phyloP scores from a whole-genome alignment of 1,140 invertebrate species.

The Sitobion miscanthi region DNA sequence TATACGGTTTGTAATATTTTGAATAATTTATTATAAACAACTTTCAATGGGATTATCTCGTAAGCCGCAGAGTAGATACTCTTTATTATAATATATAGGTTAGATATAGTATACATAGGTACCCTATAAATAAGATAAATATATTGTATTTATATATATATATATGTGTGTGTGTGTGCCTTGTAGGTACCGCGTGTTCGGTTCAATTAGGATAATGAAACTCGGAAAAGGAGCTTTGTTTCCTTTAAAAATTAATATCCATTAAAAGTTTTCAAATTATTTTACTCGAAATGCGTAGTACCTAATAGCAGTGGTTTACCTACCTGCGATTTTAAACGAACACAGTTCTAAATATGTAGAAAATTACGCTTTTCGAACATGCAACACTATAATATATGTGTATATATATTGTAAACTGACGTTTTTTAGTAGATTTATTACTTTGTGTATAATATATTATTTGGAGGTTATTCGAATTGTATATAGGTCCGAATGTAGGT shows the following conservation, averaged over 20 bases:
- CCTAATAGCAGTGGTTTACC: background rate
- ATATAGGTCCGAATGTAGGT: background rate
- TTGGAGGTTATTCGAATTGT: background rate
- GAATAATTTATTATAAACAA: background rate
- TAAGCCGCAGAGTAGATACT: background rate
- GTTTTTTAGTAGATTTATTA: background rate
- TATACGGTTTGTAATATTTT: background rate
- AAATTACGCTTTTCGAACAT: constrained; percentile 9
- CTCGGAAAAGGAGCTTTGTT: constrained; percentile 9
- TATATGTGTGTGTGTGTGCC: too few relatives aligned
- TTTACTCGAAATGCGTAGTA: background rate
- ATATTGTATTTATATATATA: too few relatives aligned
- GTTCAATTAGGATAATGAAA: constrained; percentile 46
- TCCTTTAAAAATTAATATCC: constrained; percentile 41
- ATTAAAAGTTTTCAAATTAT: constrained; percentile 45
- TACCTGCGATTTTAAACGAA: constrained; percentile 3
- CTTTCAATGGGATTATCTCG: constrained; percentile 11
- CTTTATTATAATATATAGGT: background rate
- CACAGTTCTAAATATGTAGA: background rate
- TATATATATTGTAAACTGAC: background rate
- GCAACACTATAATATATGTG: background rate
- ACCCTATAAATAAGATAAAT: background rate
- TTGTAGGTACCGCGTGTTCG: background rate
- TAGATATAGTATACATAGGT: background rate
- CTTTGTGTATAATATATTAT: background rate